phyloP scores from a whole-genome alignment of 2,797 vertebrate genomes.

The Xerus rutilus region DNA sequence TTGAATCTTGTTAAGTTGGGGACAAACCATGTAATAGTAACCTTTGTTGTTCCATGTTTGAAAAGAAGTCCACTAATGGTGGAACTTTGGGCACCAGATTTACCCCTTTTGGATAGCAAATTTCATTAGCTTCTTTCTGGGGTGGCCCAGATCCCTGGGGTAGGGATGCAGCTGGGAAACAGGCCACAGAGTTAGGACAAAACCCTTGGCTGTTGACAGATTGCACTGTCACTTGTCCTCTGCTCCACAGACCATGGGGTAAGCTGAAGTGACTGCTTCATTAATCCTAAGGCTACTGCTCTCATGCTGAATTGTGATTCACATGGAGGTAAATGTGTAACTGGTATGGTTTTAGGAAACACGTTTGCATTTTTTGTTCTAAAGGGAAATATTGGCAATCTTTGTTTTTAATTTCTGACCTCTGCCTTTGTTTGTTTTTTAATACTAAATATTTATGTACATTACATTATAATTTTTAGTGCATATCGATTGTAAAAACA shows the following conservation, averaged over 20 bases:
- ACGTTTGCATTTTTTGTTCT: not conserved
- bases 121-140: conserved; percentile 26
- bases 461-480: no score
- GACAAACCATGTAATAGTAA: not conserved
- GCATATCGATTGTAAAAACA: no score
- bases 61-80: not conserved
- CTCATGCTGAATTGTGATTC: not conserved
- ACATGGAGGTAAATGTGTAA: not conserved
- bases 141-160: not conserved
- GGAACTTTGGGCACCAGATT: not conserved
- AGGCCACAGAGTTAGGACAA: not conserved
- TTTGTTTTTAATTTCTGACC: not conserved
- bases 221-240: not conserved
- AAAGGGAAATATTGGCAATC: not conserved
- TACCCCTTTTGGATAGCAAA: not conserved
- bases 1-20: not conserved
- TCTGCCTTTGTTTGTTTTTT: not conserved
- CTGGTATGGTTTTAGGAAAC: not conserved
- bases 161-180: no score
- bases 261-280: no score
- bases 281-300: not conserved
- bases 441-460: no score
- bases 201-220: not conserved
- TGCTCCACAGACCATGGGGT: not conserved
- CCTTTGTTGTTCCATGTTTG: not conserved